These are phyloP conservation scores for Streptopelia turtur DNA, from an alignment of 2,797 vertebrate species.

Conservation along the genomic window DNA sequence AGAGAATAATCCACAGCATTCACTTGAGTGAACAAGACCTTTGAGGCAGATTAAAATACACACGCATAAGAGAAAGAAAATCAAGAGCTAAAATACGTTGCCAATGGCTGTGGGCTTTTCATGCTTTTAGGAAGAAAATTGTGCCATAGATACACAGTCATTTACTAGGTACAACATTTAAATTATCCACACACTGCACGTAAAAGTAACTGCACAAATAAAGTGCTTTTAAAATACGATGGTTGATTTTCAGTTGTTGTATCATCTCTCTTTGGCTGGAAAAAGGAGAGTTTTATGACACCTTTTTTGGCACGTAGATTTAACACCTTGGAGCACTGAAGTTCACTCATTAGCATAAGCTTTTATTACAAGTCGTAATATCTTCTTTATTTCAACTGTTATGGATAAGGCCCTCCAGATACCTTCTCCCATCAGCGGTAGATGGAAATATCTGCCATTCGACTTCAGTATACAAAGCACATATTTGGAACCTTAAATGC, in stretches of 20 bases:
- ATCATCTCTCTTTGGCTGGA: neutral
- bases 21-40: conserved; percentile 35
- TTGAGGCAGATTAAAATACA: conserved; percentile 25
- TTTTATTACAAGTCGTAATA: conserved; percentile 40
- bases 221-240: neutral
- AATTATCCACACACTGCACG: neutral
- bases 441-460: neutral
- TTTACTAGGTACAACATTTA: conserved; percentile 29
- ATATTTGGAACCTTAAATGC: neutral
- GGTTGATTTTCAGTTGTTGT: conserved; percentile 47
- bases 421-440: neutral
- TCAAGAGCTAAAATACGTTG: conserved; percentile 2
- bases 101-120: neutral
- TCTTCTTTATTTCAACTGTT: neutral
- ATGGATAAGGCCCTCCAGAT: neutral
- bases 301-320: conserved; percentile 38
- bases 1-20: neutral
- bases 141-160: neutral
- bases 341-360: conserved; percentile 47
- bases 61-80: neutral
- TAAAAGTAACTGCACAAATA: neutral
- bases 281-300: conserved; percentile 37
- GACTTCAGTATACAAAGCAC: neutral
- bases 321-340: conserved; percentile 34
- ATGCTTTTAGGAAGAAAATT: neutral